These are phyloP conservation scores for Scylla paramamosain DNA, from an alignment of 1,140 invertebrate species.

Conservation along the genomic window DNA sequence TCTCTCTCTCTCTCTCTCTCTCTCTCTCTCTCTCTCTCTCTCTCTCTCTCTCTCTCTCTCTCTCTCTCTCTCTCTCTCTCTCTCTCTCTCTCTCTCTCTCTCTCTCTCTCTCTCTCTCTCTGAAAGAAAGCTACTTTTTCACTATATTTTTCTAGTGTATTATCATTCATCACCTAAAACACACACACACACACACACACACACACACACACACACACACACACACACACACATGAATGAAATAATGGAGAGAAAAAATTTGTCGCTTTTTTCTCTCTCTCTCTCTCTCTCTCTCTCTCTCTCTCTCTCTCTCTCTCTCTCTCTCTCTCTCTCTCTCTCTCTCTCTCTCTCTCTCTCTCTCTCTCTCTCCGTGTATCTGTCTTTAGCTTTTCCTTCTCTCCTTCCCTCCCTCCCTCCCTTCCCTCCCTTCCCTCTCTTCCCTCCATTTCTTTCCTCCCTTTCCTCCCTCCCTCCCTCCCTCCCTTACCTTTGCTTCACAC, in stretches of 20 bases:
- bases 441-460: too few relatives aligned
- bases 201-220: too few relatives aligned
- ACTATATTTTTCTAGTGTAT: too few relatives aligned
- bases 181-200: too few relatives aligned
- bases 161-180: too few relatives aligned
- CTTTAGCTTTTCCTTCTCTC: neutral
- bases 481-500: neutral
- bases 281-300: neutral
- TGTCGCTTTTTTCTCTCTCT: neutral
- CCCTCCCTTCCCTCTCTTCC: neutral
- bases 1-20: conserved; percentile 10
- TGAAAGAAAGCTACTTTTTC: too few relatives aligned
- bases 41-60: conserved; percentile 31
- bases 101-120: neutral
- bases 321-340: neutral
- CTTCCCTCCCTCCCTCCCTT: neutral
- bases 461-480: neutral
- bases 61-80: neutral
- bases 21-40: conserved; percentile 48
- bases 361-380: neutral
- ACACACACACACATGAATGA: too few relatives aligned
- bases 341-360: neutral
- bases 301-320: neutral
- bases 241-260: too few relatives aligned
- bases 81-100: neutral